These are phyloP conservation scores for Brienomyrus brachyistius DNA, from an alignment of 2,113 vertebrate genomes.

Conservation along the genomic window DNA sequence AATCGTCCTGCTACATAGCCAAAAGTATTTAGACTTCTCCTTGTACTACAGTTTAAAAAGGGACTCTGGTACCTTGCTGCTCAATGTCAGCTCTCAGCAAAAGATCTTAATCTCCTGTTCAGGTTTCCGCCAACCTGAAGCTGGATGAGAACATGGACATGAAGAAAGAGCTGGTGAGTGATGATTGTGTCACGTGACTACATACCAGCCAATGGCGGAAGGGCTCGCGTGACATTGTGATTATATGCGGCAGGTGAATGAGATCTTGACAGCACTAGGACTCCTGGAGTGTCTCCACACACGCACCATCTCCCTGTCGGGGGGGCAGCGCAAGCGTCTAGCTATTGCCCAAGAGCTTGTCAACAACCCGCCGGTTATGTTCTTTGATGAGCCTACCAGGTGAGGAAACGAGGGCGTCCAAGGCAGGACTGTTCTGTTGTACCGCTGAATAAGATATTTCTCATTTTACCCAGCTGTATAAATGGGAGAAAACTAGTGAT, in stretches of 20 bases:
- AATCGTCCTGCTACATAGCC: too few species aligned
- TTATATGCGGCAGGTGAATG: constrained; percentile 71
- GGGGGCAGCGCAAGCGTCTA: constrained; percentile 89
- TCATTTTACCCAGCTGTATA: neutral
- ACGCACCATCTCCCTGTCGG: constrained; percentile 80
- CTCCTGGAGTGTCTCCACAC: constrained; percentile 86
- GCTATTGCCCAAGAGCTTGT: constrained; percentile 94
- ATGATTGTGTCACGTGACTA: neutral
- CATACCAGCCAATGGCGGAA: neutral
- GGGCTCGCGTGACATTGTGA: neutral
- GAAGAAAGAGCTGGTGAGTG: constrained; percentile 90
- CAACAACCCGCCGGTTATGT: constrained; percentile 97
- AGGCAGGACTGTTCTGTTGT: neutral
- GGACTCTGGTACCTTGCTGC: neutral
- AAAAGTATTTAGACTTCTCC: neutral
- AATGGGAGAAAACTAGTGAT: neutral
- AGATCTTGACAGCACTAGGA: constrained; percentile 92
- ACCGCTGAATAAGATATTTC: neutral
- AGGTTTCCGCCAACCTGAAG: constrained; percentile 95
- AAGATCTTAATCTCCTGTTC: neutral
- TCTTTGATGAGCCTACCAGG: constrained; percentile 98
- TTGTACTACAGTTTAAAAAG: neutral
- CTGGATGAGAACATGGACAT: constrained; percentile 88
- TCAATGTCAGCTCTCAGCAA: neutral
- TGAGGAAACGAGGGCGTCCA: constrained; percentile 31